Evolutionary conservation across 2,888 invertebrate genomes (phyloP).

Genomic region (Papilio demoleus): DNA sequence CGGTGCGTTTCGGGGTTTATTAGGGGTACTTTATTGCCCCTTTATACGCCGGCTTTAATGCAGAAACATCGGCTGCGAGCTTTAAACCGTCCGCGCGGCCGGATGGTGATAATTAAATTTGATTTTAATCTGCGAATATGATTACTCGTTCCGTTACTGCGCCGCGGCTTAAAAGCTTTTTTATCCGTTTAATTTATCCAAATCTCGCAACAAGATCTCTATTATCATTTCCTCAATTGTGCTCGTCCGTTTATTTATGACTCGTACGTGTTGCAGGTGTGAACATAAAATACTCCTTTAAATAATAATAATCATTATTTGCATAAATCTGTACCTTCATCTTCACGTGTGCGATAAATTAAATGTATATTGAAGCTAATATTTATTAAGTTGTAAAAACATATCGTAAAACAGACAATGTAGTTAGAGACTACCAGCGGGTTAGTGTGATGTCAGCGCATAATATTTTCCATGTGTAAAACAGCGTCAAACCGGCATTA

Average conservation of each 20-base stretch:
- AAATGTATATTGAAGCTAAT: background rate
- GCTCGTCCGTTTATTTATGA: slow-evolving; percentile 51
- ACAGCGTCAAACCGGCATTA: slow-evolving; percentile 76
- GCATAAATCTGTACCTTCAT: background rate
- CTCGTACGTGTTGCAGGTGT: background rate
- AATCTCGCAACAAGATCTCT: slow-evolving; percentile 62
- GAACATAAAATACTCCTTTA: background rate
- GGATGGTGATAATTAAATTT: slow-evolving; percentile 74
- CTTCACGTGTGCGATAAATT: background rate
- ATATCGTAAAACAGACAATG: background rate
- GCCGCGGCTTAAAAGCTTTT: slow-evolving; percentile 59
- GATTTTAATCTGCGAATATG: slow-evolving; percentile 74
- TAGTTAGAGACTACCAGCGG: background rate
- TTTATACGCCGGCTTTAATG: slow-evolving; percentile 69
- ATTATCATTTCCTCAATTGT: slow-evolving; percentile 58
- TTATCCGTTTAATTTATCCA: slow-evolving; percentile 56
- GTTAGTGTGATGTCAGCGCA: slow-evolving; percentile 37
- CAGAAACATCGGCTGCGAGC: slow-evolving; percentile 61
- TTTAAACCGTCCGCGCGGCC: slow-evolving; percentile 59
- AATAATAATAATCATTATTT: background rate
- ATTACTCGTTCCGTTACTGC: slow-evolving; percentile 66
- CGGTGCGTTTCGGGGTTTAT: slow-evolving; percentile 79
- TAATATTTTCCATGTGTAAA: slow-evolving; percentile 70
- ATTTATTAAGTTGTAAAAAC: background rate
- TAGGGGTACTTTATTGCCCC: slow-evolving; percentile 77